Evolutionary conservation across 2,888 invertebrate species (phyloP).

Genomic region (Scaptomyza caliginosa): DNA sequence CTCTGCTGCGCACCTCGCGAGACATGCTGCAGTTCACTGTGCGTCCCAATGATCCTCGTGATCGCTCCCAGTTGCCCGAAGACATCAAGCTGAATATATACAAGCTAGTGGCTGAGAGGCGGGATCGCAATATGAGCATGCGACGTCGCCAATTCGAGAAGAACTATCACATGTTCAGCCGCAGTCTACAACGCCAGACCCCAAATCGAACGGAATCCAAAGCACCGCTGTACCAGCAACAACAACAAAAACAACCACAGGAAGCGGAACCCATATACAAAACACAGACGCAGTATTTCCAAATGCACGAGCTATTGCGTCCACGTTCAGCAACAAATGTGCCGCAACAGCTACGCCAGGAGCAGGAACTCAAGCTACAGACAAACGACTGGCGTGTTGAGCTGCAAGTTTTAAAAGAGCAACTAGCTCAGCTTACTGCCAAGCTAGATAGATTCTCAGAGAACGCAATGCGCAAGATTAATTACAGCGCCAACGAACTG

Average conservation of each 20-base stretch:
- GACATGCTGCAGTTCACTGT: constrained; percentile 90
- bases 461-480: constrained; percentile 75
- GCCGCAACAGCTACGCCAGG: constrained; percentile 69
- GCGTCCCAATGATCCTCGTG: constrained; percentile 92
- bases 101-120: constrained; percentile 89
- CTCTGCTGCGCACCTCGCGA: constrained; percentile 90
- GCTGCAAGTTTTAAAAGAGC: constrained; percentile 70
- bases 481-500: constrained; percentile 79
- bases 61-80: constrained; percentile 88
- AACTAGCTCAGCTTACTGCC: constrained; percentile 69
- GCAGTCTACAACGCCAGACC: constrained; percentile 72
- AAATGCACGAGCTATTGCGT: constrained; percentile 74
- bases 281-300: constrained; percentile 34
- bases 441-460: constrained; percentile 81
- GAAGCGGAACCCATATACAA: constrained; percentile 7
- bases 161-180: constrained; percentile 82
- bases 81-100: constrained; percentile 90
- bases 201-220: constrained; percentile 16
- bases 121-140: constrained; percentile 86
- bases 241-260: constrained; percentile 1
- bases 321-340: constrained; percentile 82
- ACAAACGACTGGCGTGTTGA: constrained; percentile 76
- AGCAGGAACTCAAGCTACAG: constrained; percentile 71
- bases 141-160: constrained; percentile 84
- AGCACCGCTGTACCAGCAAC: constrained; percentile 16